A percentile compares a stretch with the other conserved stretches of the same genome.
These are phyloP conservation scores for Pammene aurita DNA, from an alignment of 2,888 invertebrate genomes.

Conservation along the genomic window DNA sequence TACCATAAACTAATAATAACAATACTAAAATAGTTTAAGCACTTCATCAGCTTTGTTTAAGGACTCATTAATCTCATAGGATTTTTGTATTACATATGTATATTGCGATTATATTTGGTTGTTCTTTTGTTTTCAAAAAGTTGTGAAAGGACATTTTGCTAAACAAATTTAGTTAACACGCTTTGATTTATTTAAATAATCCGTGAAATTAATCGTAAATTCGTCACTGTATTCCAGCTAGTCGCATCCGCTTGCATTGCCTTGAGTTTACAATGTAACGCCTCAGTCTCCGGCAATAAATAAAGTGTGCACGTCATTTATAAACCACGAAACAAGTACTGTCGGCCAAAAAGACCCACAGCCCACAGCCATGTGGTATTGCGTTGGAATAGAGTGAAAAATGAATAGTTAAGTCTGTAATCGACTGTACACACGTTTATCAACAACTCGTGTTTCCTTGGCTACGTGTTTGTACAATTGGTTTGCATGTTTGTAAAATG, in stretches of 20 bases:
- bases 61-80: slow-evolving; percentile 8
- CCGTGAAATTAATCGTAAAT: slow-evolving; percentile 1
- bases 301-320: slow-evolving; percentile 31
- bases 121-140: too few relatives aligned
- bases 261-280: slow-evolving; percentile 41
- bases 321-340: slow-evolving; percentile 33
- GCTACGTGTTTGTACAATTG: slow-evolving; percentile 35
- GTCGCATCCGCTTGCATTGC: slow-evolving; percentile 35
- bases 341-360: not conserved
- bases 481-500: slow-evolving; percentile 28
- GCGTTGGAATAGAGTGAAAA: slow-evolving; percentile 6
- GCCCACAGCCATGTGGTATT: not conserved
- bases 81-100: not conserved
- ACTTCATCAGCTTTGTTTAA: slow-evolving; percentile 8
- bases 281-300: slow-evolving; percentile 37
- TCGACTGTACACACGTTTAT: slow-evolving; percentile 15
- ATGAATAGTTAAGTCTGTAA: not conserved
- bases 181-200: not conserved
- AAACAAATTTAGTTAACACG: not conserved
- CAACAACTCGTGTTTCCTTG: slow-evolving; percentile 26
- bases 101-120: too few relatives aligned
- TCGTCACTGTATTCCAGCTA: not conserved
- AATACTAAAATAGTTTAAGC: slow-evolving; percentile 18
- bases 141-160: too few relatives aligned
- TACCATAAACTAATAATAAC: slow-evolving; percentile 28